These are phyloP conservation scores for Pseudocheirus occidentalis DNA, from an alignment of 2,797 vertebrate species.

Conservation along the genomic window DNA sequence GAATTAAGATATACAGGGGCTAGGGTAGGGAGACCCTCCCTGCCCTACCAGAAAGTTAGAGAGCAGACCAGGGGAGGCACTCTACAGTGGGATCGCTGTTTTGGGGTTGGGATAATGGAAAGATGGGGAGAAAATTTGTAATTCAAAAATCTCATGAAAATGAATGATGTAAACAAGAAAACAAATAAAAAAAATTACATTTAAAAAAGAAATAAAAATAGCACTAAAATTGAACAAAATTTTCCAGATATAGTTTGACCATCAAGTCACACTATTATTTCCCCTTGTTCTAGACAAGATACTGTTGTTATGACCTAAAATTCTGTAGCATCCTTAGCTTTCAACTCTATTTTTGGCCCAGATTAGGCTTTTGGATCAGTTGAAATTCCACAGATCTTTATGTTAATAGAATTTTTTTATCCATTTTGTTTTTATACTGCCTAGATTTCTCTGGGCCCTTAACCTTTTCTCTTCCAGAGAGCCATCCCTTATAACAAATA, in stretches of 20 bases:
- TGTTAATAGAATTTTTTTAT: not conserved
- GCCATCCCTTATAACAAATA: not conserved
- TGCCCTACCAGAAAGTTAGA: too few species aligned
- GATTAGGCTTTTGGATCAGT: not conserved
- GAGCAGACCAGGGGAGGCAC: too few species aligned
- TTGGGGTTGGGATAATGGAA: too few species aligned
- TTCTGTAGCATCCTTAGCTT: not conserved
- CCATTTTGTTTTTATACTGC: not conserved
- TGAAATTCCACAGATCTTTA: not conserved
- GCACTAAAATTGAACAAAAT: not conserved
- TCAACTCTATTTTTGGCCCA: not conserved
- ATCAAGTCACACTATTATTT: not conserved
- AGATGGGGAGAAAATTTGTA: too few species aligned
- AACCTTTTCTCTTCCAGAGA: not conserved
- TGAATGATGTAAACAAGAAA: too few species aligned
- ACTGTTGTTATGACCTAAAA: not conserved
- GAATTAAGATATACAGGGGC: too few species aligned
- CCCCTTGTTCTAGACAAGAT: not conserved
- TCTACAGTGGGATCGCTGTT: too few species aligned
- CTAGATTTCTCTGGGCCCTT: not conserved
- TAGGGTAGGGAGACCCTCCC: too few species aligned
- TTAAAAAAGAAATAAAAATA: too few species aligned
- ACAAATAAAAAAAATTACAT: too few species aligned
- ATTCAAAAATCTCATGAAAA: too few species aligned
- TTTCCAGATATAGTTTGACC: not conserved